These are phyloP conservation scores for Xiphophorus hellerii DNA, from an alignment of 2,113 vertebrate genomes.

Conservation along the genomic window DNA sequence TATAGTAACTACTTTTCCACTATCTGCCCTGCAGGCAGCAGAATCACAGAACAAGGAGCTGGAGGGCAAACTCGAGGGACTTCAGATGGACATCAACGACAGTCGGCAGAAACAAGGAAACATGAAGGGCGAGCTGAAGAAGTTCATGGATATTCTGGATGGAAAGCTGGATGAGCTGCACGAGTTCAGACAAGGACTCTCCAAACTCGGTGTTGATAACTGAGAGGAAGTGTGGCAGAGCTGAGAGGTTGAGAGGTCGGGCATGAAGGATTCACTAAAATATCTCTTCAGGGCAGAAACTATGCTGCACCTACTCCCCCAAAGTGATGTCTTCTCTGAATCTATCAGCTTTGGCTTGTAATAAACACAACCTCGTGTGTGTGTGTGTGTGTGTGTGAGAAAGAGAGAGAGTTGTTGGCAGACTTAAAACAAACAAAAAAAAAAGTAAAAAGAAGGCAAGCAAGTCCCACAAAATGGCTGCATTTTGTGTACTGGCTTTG, in stretches of 20 bases:
- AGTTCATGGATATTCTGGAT: constrained; percentile 92
- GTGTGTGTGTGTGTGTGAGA: neutral
- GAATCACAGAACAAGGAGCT: constrained; percentile 89
- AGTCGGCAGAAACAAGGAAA: constrained; percentile 87
- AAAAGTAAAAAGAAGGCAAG: constrained; percentile 33
- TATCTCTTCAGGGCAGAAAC: constrained; percentile 57
- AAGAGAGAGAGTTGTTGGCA: constrained; percentile 32
- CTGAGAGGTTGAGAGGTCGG: constrained; percentile 54
- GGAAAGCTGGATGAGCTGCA: constrained; percentile 96
- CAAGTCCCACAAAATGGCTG: constrained; percentile 63
- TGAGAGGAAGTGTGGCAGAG: constrained; percentile 70
- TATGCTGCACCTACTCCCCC: constrained; percentile 69
- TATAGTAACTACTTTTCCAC: neutral
- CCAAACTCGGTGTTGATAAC: constrained; percentile 90
- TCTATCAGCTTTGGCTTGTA: constrained; percentile 59
- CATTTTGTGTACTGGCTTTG: constrained; percentile 71
- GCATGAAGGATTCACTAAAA: constrained; percentile 47
- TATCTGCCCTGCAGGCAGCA: constrained; percentile 79
- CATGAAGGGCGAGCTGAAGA: constrained; percentile 93
- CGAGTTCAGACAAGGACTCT: constrained; percentile 92
- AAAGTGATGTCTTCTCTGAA: constrained; percentile 62
- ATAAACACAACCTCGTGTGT: constrained; percentile 50
- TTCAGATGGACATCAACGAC: constrained; percentile 87
- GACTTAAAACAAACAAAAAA: neutral
- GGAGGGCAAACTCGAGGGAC: constrained; percentile 83